Conservation (phyloP, 2,797 vertebrate genomes). For the Pelobates cultripes region DNA sequence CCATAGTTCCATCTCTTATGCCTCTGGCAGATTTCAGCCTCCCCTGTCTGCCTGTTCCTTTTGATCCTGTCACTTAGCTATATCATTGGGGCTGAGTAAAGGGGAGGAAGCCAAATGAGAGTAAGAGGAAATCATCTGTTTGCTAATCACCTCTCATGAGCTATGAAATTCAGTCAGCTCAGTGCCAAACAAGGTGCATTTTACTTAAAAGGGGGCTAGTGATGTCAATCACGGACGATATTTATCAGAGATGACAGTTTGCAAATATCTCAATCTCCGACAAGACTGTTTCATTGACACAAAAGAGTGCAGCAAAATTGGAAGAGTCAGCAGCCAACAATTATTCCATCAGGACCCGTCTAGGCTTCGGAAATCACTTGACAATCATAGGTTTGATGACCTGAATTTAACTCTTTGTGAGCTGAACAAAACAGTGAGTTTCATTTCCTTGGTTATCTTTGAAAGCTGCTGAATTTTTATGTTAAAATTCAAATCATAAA, state of each 20-base stretch:
- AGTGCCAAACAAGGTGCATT: conserved; percentile 72
- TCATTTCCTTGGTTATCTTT: no score
- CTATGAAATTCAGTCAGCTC: conserved; percentile 72
- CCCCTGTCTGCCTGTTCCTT: conserved; percentile 66
- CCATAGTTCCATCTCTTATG: conserved; percentile 63
- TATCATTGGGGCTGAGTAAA: conserved; percentile 53
- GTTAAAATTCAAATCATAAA: no score
- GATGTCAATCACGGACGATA: conserved; percentile 86
- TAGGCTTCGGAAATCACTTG: conserved; percentile 81
- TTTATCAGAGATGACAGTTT: conserved; percentile 98
- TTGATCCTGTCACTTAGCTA: conserved; percentile 68
- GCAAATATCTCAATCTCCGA: conserved; percentile 98
- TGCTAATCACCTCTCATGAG: conserved; percentile 77
- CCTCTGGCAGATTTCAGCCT: conserved; percentile 67
- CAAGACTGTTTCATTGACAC: conserved; percentile 87
- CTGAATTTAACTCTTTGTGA: conserved; percentile 43
- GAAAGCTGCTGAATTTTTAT: no score
- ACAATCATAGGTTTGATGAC: conserved; percentile 78
- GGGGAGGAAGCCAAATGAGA: conserved; percentile 42
- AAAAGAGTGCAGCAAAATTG: conserved; percentile 87
- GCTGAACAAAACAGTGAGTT: no score
- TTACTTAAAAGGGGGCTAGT: conserved; percentile 66
- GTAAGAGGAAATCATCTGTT: conserved; percentile 67
- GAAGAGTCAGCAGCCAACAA: conserved; percentile 92
- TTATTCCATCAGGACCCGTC: conserved; percentile 92